Conservation (phyloP, 2,797 vertebrate genomes). For the Phataginus tricuspis region DNA sequence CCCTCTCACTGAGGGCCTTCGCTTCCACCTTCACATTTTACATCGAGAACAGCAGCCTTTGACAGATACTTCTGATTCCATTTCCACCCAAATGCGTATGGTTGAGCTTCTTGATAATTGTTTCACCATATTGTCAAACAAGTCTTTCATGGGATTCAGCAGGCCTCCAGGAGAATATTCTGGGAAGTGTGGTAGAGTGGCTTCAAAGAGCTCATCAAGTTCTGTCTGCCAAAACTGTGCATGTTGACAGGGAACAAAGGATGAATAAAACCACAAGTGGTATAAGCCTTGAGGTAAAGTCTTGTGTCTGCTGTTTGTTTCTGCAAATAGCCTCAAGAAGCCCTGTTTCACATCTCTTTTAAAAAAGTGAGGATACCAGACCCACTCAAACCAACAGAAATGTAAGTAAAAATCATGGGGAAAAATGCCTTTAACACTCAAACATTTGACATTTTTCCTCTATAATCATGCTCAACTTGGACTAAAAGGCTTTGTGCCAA, state of each 20-base stretch:
- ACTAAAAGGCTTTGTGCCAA: background rate
- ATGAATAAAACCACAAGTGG: background rate
- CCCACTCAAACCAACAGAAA: background rate
- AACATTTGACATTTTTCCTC: background rate
- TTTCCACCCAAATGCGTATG: conserved; percentile 32
- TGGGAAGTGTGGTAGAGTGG: background rate
- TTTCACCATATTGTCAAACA: conserved; percentile 47
- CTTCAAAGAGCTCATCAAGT: background rate
- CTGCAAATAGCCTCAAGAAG: background rate
- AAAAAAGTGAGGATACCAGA: background rate
- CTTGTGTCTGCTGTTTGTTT: background rate
- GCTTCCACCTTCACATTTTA: background rate
- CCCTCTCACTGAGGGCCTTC: background rate
- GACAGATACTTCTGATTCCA: background rate
- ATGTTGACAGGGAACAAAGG: background rate
- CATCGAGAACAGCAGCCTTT: background rate
- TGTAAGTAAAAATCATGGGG: background rate
- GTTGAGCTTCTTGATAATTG: background rate
- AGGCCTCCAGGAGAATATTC: background rate
- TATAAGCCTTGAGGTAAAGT: background rate
- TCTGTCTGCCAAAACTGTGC: background rate
- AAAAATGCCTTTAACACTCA: background rate
- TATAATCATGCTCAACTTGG: background rate
- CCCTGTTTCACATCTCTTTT: background rate
- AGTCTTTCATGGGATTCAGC: conserved; percentile 41